Conservation (phyloP, 1,140 invertebrate genomes). For the Drusus annulatus region DNA sequence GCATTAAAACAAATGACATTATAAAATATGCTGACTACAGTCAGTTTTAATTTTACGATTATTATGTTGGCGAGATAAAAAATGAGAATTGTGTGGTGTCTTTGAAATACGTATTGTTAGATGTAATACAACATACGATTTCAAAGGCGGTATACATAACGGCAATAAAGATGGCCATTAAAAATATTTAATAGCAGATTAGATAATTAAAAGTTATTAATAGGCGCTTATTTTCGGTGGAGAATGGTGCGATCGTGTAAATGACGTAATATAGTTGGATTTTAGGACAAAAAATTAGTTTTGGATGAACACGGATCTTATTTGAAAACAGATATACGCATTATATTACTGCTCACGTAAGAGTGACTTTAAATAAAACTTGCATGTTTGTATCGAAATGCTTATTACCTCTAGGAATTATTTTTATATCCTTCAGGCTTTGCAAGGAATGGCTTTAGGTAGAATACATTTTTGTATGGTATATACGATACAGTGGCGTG, state of each 20-base stretch:
- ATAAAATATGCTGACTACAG: not conserved
- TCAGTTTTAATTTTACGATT: not conserved
- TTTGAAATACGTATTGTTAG: slow-evolving; percentile 2
- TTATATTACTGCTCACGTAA: too few relatives aligned
- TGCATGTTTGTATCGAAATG: too few relatives aligned
- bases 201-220: not conserved
- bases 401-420: too few relatives aligned
- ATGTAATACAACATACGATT: not conserved
- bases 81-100: not conserved
- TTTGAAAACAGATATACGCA: too few relatives aligned
- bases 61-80: not conserved
- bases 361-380: too few relatives aligned
- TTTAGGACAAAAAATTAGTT: not conserved
- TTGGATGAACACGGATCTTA: too few relatives aligned
- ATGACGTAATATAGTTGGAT: not conserved
- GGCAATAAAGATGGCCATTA: slow-evolving; percentile 16
- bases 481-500: too few relatives aligned
- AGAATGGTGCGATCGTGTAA: not conserved
- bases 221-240: not conserved
- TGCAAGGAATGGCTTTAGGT: too few relatives aligned
- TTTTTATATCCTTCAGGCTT: too few relatives aligned
- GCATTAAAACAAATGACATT: slow-evolving; percentile 4
- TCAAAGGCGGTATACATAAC: not conserved
- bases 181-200: not conserved
- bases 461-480: too few relatives aligned